Evolutionary conservation across 2,797 vertebrate genomes (phyloP), one percentile per base, ranked within the genome.

Genomic region (Oophaga sylvatica): DNA sequence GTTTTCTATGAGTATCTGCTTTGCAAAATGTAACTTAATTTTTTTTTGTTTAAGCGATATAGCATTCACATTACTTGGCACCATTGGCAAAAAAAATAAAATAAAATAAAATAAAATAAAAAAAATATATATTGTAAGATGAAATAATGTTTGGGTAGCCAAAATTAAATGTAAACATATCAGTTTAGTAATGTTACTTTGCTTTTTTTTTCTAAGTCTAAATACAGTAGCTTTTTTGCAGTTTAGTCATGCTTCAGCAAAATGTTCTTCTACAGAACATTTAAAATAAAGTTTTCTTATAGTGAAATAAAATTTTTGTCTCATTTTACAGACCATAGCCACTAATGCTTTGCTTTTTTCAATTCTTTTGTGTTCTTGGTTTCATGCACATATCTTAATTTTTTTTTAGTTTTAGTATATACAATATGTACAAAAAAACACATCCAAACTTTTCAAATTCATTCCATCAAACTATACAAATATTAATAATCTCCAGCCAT

Each of bases 401-500:
- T 97, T 95, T 75, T 97, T 95, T 60, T 96, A 96, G 93, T 94
- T 97, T 97, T 95, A 96, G 90, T 99, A 99, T 99, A 96, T 99
- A 99, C 98, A 99, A 92, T 99, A 99, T 99, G 92, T 99, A 99
- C 98, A 99, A 98, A 97, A 53, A 97, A 97, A 96, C 98, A 98
- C 97, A 99, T 97, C 98, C 97, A 97, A 97, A 97, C 97, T 97
- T 97, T 95, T 93, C 95, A 96, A 93, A 95, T 95, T 97, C 97
- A 97, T 98, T 97, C 97, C 97, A 97, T 98, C 96, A 99, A 98
- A 98, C 98, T 99, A 99, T 99, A 99, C 97, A 99, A 98, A 98
- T 98, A 97, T 97, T 97, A 96, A 96, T 96, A 97, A 96, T 97
- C 96, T 97, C 96, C 94, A 95, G 97, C 97, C 97, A 95, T 97